A percentile compares a stretch with the other conserved stretches of the same genome.
Evolutionary conservation across 1,140 invertebrate genomes (phyloP).

Genomic region (Drosophila saltans): DNA sequence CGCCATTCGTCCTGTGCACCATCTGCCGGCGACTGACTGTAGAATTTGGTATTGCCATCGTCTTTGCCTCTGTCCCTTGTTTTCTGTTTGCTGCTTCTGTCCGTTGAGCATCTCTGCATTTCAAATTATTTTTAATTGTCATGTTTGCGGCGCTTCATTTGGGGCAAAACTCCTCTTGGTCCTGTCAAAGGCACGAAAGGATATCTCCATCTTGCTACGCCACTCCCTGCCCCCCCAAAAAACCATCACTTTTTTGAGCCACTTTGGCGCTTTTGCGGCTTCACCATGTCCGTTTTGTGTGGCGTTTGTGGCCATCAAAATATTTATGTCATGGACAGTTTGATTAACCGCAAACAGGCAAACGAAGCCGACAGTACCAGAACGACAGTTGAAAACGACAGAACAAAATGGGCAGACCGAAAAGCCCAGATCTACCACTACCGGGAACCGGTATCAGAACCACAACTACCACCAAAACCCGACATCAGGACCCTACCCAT

Average conservation of each 20-base stretch:
- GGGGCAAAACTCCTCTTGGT: not conserved
- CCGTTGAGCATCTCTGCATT: constrained; percentile 62
- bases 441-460: not conserved
- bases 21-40: constrained; percentile 10
- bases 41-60: not conserved
- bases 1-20: not conserved
- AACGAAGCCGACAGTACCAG: constrained; percentile 32
- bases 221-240: not conserved
- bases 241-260: not conserved
- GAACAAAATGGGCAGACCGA: not conserved
- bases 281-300: constrained; percentile 17
- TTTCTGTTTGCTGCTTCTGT: not conserved
- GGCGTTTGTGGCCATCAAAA: constrained; percentile 65
- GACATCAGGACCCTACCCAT: not conserved
- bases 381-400: not conserved
- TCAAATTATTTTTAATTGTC: constrained; percentile 80
- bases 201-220: not conserved
- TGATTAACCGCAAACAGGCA: constrained; percentile 72
- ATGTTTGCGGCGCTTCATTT: constrained; percentile 61
- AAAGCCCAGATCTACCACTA: not conserved
- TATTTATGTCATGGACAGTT: constrained; percentile 71
- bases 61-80: not conserved
- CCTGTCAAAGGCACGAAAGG: constrained; percentile 34
- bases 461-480: not conserved
- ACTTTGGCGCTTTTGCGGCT: constrained; percentile 10